Evolutionary conservation across 2,113 vertebrate genomes (phyloP), one percentile per base, ranked within the genome.

Genomic region (Drymodes brunneopygia): DNA sequence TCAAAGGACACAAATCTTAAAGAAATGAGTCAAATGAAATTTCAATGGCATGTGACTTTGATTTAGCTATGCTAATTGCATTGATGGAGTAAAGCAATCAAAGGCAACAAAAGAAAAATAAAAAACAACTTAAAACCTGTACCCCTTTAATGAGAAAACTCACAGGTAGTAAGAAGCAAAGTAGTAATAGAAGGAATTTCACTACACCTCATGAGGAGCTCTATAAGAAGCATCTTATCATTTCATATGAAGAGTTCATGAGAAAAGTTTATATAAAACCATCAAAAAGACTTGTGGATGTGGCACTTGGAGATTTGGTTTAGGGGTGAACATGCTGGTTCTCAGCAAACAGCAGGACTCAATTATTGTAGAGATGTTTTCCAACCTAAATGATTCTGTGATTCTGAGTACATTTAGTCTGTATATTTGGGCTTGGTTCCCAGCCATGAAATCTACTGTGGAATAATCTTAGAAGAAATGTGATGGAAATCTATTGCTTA

Each of bases 101-200:
- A 89, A 71, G 8, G 5, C 11, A 88, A 60, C 4, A 75, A 21
- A 50, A 5, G 8, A 4, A 1, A 10, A 25, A 64, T 33, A 67
- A 36, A 24, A 0, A 0, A 0, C 5, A 38, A 3, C 5, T 25
- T 22, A 50, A 58, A 40, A 12, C 4, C 12, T 20, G 8, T 2
- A 2, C 4, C 10, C 8, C 3, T 7, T 29, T n/a, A 33, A 35
- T 3, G 9, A 71, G 3, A 71, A 69, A 81, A n/a, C 3, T 66
- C 35, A 56, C 7, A 44, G 9, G 38, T 19, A 79, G 8, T 31
- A 35, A 58, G 7, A 66, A 92, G 15, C 4, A 6, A 58, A 62
- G 9, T 22, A 44, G 6, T 27, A 66, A 81, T 19, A 47, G 6
- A 33, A 3, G 9, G 6, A 65, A 51, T 45, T 74, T 87, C 12